phyloP scores from a whole-genome alignment of 2,113 vertebrate species.

The Lepidothrix coronata region DNA sequence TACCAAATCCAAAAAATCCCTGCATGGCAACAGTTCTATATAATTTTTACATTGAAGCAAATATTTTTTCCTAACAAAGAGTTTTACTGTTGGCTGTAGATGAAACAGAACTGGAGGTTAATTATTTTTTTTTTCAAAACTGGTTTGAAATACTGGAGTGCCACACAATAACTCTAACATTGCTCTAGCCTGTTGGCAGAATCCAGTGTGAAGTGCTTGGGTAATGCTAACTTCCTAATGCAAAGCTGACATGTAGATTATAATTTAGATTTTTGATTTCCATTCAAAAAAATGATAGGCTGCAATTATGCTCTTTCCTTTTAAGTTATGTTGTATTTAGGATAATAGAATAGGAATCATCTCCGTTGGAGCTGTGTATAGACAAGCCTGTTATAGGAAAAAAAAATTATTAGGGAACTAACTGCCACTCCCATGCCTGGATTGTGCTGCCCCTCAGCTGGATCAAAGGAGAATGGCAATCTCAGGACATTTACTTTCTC shows the following conservation, averaged over 20 bases:
- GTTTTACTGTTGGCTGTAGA: background rate
- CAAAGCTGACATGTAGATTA: background rate
- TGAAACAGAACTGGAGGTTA: background rate
- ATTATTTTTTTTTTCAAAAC: background rate
- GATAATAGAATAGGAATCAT: background rate
- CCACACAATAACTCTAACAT: background rate
- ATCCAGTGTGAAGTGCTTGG: background rate
- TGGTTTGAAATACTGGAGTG: background rate
- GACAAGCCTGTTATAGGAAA: background rate
- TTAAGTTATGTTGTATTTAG: background rate
- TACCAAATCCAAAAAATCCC: background rate
- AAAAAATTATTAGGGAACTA: background rate
- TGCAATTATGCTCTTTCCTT: constrained; percentile 11
- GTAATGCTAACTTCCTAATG: background rate
- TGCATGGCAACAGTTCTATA: background rate
- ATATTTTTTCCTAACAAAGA: background rate
- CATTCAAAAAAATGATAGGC: background rate
- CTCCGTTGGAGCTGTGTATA: background rate
- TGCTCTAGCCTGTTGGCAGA: background rate
- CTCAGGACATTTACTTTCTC: background rate
- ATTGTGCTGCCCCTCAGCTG: background rate
- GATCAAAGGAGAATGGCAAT: background rate
- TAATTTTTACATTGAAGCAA: background rate
- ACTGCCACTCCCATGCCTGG: background rate
- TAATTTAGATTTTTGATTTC: constrained; percentile 20